Conservation (phyloP, 2,888 invertebrate species). For the Chrysopilus asiliformis region DNA sequence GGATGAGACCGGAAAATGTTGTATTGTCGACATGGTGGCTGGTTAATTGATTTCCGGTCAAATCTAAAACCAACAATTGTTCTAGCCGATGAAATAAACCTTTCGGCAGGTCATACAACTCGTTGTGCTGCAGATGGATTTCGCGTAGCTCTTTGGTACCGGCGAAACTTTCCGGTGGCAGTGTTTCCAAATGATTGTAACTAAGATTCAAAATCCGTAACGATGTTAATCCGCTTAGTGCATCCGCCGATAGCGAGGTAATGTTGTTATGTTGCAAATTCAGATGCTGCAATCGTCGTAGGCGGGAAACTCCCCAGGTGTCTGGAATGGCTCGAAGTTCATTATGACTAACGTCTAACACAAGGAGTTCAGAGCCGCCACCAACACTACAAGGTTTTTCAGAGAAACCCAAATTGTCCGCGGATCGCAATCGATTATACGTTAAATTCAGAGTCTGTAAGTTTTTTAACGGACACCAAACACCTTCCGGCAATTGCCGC, state of each 20-base stretch:
- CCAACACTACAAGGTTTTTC: constrained; percentile 35
- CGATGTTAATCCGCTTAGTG: constrained; percentile 63
- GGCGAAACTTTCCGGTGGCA: constrained; percentile 72
- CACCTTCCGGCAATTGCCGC: constrained; percentile 61
- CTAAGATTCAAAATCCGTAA: constrained; percentile 74
- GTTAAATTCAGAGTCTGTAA: constrained; percentile 74
- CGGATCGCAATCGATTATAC: constrained; percentile 64
- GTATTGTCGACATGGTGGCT: constrained; percentile 74
- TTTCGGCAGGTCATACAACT: constrained; percentile 65
- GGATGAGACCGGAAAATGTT: constrained; percentile 72
- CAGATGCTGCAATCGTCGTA: constrained; percentile 66
- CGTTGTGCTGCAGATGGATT: constrained; percentile 73
- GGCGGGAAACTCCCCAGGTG: constrained; percentile 57
- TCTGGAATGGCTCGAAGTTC: constrained; percentile 59
- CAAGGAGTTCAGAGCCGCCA: constrained; percentile 56
- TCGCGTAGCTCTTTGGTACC: constrained; percentile 69
- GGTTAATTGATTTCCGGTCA: constrained; percentile 72
- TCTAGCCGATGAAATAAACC: constrained; percentile 73
- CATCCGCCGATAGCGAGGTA: constrained; percentile 61
- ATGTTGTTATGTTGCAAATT: constrained; percentile 74
- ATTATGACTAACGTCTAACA: constrained; percentile 70
- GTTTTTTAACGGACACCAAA: constrained; percentile 66
- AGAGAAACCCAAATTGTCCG: constrained; percentile 60
- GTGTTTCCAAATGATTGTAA: constrained; percentile 64
- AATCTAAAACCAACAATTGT: constrained; percentile 68